phyloP scores from a whole-genome alignment of 2,888 invertebrate species.

The Boloria selene region DNA sequence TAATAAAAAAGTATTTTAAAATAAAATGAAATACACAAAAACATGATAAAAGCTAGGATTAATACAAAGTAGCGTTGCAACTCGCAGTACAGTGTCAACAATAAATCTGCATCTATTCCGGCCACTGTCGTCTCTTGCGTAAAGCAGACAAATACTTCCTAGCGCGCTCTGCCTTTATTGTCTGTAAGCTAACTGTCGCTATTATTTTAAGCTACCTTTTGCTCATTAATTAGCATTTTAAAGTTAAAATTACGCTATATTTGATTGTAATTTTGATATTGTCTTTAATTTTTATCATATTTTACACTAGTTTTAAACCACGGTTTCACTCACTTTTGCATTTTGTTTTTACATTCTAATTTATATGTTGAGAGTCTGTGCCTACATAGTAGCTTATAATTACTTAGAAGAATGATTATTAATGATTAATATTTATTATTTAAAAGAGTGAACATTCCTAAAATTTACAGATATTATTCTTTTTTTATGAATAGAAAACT shows the following conservation, averaged over 20 bases:
- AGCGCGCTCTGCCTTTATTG: constrained; percentile 64
- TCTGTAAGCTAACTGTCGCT: constrained; percentile 61
- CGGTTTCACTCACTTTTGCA: too few relatives aligned
- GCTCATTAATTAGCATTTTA: constrained; percentile 29
- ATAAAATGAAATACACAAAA: not conserved
- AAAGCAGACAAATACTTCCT: constrained; percentile 51
- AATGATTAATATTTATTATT: too few relatives aligned
- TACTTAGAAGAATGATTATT: too few relatives aligned
- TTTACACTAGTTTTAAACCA: too few relatives aligned
- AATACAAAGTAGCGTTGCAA: not conserved
- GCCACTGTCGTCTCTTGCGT: constrained; percentile 40
- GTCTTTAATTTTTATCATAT: not conserved
- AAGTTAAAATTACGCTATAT: not conserved
- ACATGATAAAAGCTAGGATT: not conserved
- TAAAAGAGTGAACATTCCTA: too few relatives aligned
- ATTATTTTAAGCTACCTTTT: constrained; percentile 37
- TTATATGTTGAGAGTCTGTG: too few relatives aligned
- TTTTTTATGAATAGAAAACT: too few relatives aligned
- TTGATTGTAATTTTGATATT: not conserved
- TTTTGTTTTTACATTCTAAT: too few relatives aligned
- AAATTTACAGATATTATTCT: too few relatives aligned
- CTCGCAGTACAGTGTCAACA: constrained; percentile 27
- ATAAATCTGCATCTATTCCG: constrained; percentile 41
- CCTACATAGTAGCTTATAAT: too few relatives aligned
- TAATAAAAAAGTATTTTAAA: not conserved